These are phyloP conservation scores for Chiroxiphia lanceolata DNA, from an alignment of 2,797 vertebrate genomes.

Conservation along the genomic window DNA sequence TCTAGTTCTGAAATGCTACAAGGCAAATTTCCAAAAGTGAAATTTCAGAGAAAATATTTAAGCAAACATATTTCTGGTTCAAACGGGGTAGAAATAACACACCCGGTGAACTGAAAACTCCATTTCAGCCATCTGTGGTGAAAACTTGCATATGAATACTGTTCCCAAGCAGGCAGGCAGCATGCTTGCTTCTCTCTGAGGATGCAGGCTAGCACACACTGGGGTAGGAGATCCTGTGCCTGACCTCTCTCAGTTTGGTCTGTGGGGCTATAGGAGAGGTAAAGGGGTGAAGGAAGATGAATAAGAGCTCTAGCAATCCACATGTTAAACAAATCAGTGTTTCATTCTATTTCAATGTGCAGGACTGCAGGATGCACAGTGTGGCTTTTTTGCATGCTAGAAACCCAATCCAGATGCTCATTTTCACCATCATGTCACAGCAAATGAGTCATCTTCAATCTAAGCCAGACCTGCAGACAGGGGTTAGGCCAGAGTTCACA, in stretches of 20 bases:
- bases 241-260: not conserved
- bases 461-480: not conserved
- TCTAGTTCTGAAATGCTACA: constrained; percentile 14
- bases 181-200: fast-evolving
- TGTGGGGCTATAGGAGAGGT: not conserved
- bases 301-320: not conserved
- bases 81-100: constrained; percentile 38
- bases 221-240: not conserved
- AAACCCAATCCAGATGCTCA: not conserved
- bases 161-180: not conserved
- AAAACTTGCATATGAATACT: not conserved
- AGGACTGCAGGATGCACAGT: not conserved
- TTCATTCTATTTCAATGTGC: fast-evolving
- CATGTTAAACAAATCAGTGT: not conserved
- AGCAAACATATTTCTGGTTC: constrained; percentile 62
- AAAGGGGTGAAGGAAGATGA: not conserved
- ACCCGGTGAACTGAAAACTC: constrained; percentile 24
- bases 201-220: fast-evolving
- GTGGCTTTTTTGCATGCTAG: not conserved
- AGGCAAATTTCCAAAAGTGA: constrained; percentile 55
- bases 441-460: not conserved
- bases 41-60: constrained; percentile 56
- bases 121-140: constrained; percentile 32
- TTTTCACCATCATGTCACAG: not conserved
- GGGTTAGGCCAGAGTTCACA: not conserved